A percentile compares a stretch with the other conserved stretches of the same genome.
These are phyloP conservation scores for Neomorphus geoffroyi DNA, from an alignment of 2,797 vertebrate genomes.

Conservation along the genomic window DNA sequence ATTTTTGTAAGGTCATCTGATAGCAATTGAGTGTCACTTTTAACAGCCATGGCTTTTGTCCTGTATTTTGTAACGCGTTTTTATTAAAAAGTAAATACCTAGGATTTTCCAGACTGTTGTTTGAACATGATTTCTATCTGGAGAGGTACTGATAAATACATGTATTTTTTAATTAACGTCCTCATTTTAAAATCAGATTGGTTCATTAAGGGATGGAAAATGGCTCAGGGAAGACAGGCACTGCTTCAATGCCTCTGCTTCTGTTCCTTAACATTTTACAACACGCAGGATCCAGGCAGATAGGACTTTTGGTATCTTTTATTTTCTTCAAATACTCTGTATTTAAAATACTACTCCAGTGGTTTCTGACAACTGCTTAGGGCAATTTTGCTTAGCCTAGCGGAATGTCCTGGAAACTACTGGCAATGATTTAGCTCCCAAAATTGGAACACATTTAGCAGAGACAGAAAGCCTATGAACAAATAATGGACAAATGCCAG, in stretches of 20 bases:
- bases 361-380: conserved; percentile 89
- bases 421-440: conserved; percentile 93
- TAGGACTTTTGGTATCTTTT: conserved; percentile 45
- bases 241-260: neutral
- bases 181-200: neutral
- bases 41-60: neutral
- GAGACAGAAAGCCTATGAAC: conserved; percentile 98
- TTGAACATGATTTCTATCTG: neutral
- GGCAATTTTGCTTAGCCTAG: conserved; percentile 91
- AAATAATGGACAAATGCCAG: conserved; percentile 94
- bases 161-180: neutral
- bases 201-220: neutral
- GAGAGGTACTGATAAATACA: conserved; percentile 1
- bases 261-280: neutral
- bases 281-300: neutral
- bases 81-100: neutral
- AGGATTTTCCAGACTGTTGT: neutral
- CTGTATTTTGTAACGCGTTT: neutral
- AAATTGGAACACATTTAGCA: conserved; percentile 93
- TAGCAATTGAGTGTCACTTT: neutral
- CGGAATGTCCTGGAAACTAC: conserved; percentile 96
- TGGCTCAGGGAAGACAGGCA: neutral
- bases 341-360: conserved; percentile 80
- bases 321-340: conserved; percentile 66
- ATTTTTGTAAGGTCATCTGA: conserved; percentile 3